phyloP scores from a whole-genome alignment of 2,888 invertebrate genomes.

The Disparrhopalites patrizii region DNA sequence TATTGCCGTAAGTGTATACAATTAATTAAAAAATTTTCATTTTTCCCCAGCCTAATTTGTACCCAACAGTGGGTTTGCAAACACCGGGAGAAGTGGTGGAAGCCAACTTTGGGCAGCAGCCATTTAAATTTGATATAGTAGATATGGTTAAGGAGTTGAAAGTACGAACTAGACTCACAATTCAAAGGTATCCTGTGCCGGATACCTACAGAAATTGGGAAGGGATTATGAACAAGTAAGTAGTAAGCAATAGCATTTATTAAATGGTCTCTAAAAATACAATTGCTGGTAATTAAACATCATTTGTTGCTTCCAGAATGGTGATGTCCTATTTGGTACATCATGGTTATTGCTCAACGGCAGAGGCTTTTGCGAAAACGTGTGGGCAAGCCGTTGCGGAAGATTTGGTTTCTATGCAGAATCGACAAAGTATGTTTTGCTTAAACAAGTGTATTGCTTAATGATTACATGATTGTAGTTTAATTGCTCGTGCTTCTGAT shows the following conservation, averaged over 20 bases:
- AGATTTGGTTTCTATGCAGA: constrained; percentile 89
- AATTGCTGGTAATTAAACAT: neutral
- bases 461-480: neutral
- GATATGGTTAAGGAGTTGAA: constrained; percentile 92
- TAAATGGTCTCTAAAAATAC: too few relatives aligned
- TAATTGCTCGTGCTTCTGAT: constrained; percentile 37
- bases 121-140: constrained; percentile 96
- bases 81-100: constrained; percentile 97
- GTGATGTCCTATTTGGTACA: constrained; percentile 96
- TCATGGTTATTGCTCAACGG: constrained; percentile 94
- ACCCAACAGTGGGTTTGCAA: constrained; percentile 97
- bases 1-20: neutral
- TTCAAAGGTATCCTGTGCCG: constrained; percentile 81
- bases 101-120: constrained; percentile 96
- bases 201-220: constrained; percentile 89
- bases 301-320: constrained; percentile 64
- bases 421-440: constrained; percentile 78
- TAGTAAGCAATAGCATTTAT: constrained; percentile 18
- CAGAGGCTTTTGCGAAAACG: constrained; percentile 88
- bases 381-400: constrained; percentile 87
- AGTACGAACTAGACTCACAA: constrained; percentile 73
- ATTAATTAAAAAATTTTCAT: constrained; percentile 32
- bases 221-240: constrained; percentile 82
- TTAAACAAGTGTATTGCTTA: neutral
- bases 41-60: constrained; percentile 85